phyloP scores from a whole-genome alignment of 1,140 invertebrate genomes.

The Atta colombica region DNA sequence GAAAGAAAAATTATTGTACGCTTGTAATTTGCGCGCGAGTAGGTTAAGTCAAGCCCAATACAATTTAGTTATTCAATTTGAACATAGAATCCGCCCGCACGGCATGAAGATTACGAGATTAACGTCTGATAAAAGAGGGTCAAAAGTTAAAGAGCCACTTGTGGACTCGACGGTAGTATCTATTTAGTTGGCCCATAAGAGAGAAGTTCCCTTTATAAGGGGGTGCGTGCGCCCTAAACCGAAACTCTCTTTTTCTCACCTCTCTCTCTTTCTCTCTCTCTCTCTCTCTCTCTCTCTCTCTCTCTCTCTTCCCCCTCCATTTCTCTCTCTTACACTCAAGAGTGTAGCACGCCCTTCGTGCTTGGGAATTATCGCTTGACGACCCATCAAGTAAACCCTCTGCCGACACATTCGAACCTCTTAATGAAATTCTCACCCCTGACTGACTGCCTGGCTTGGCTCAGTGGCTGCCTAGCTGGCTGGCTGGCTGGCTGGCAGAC shows the following conservation, averaged over 20 bases:
- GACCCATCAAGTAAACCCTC: conserved; percentile 87
- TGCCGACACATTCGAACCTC: conserved; percentile 87
- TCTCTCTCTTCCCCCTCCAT: conserved; percentile 50
- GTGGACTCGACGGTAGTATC: conserved; percentile 86
- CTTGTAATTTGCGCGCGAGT: background rate
- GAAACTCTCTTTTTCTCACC: conserved; percentile 78
- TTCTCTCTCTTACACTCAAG: conserved; percentile 70
- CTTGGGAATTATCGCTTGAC: conserved; percentile 87
- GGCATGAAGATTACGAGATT: conserved; percentile 84
- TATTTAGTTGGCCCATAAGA: conserved; percentile 87
- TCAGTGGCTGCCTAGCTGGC: conserved; percentile 79
- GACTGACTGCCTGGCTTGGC: conserved; percentile 84
- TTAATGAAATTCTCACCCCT: conserved; percentile 88
- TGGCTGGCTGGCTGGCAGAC: conserved; percentile 83
- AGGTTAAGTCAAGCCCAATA: conserved; percentile 14
- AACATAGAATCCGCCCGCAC: conserved; percentile 51
- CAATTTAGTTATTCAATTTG: conserved; percentile 61
- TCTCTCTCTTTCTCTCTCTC: conserved; percentile 67
- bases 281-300: conserved; percentile 61
- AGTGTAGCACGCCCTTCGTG: conserved; percentile 79
- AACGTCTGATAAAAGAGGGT: conserved; percentile 85
- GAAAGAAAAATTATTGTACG: background rate
- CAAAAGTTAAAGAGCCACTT: conserved; percentile 88
- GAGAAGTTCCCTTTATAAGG: conserved; percentile 84
- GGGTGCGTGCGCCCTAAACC: conserved; percentile 80